Evolutionary conservation across 2,888 invertebrate genomes (phyloP), one percentile per base, ranked within the genome.

Genomic region (Saturnia pavonia): DNA sequence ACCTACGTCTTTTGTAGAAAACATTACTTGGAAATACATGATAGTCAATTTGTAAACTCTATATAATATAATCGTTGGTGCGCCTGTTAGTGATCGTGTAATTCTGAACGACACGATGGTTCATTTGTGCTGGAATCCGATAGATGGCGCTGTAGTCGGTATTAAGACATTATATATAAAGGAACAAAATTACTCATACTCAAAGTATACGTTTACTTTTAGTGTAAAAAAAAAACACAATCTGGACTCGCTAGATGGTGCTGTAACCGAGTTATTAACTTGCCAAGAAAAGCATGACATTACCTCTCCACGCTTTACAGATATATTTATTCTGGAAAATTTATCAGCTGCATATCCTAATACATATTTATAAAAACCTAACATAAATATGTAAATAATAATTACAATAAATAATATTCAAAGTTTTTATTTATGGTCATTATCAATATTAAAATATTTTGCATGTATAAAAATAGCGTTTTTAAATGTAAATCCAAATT

Each of bases 361-460:
- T 19, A 54, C 3, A 16, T 19, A 54, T 12, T 51, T 51, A 57
- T 57, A 57, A 27, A 27, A 27, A 7, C 57, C 14, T 25, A 27
- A 27, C 25, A 60, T 60, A 60, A 27, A 60, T 27, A 27, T 27
- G 14, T 60, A 27, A 27, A 60, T 60, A 60, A 60, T 27, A 60
- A 25, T 27, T 27, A 60, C 25, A 27, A 60, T 60, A 60, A 60
- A 60, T 60, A 60, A 60, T 60, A 27, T 60, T 25, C 25, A 60
- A 27, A 25, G 27, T 25, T 14, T 25, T 60, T 60, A 60, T 60
- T 60, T 60, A 60, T 27, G 27, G 8, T 25, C 0, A 60, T 60
- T 25, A 60, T 16, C 57, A 25, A 60, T 6, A 60, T 60, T 14
- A 60, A 60, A 60, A 27, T 27, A 27, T 25, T 60, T 27, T 60